Evolutionary conservation across 2,888 invertebrate genomes (phyloP), one percentile per base, ranked within the genome.

Genomic region (Allolobophora icterica): DNA sequence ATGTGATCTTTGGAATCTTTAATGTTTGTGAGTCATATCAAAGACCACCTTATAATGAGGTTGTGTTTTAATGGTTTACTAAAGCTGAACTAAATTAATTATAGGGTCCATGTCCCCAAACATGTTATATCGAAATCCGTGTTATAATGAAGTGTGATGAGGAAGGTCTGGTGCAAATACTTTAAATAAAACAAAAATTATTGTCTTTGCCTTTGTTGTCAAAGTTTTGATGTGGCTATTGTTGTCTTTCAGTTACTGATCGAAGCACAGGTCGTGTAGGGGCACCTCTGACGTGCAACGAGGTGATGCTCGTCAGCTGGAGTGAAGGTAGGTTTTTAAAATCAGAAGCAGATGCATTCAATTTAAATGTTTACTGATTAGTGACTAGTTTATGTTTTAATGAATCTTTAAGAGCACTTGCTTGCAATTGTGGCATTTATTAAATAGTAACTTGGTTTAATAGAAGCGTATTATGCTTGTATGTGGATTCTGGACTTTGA

Each of bases 241-340:
- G 11, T 84, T 33, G 34, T 89, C 52, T 94, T 94, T 58, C 94
- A 95, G 95, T 94, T 91, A 94, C 96, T 94, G 98, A 98, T 95
- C 95, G 97, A 94, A 96, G 96, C 89, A 97, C 97, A 84, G 99
- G 98, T 33, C 96, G 98, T 94, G 98, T 98, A 91, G 99, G 99
- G 90, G 97, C 97, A 90, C 98, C 99, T 19, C 96, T 98, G 91
- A 97, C 97, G 1, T 97, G 97, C 93, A 97, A 97, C 94, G 97
- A 98, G 95, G 97, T 99, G 94, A 96, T 97, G 94, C 96, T 99
- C 92, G 97, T 97, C 90, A 97, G 98, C 96, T 99, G 99, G 99
- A 97, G 97, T 94, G 99, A 99, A 96, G 99, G 95, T 94, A 92
- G 91, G 91, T 84, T 33, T 90, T n/a, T 34, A 35, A 35, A 35